Evolutionary conservation across 2,888 invertebrate genomes (phyloP), one percentile per base, ranked within the genome.

Genomic region (Orthonevra nobilis): DNA sequence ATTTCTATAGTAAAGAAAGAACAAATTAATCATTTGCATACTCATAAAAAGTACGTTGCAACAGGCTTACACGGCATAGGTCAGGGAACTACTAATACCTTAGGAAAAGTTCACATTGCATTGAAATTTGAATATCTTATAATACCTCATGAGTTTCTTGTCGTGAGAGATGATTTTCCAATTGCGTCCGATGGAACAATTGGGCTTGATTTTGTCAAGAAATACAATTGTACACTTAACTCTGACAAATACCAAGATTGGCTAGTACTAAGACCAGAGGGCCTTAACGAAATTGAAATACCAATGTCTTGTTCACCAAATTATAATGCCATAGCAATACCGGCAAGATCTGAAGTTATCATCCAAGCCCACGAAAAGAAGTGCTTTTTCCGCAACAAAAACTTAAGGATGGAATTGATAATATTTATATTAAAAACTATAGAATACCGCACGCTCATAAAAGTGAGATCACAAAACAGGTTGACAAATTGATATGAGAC

Each of bases 161-260:
- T 19, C 7, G 40, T 40, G 6, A 1, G 19, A 40, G 40, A 7
- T 2, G 32, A 48, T 30, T 48, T 48, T 10, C 28, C 48, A n/a
- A 48, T 48, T 32, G n/a, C 48, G 5, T 10, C 17, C 17, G 17
- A 48, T 48, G 48, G 48, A 32, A 48, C 19, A 28, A 30, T 48
- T 15, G n/a, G 48, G 15, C 10, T 32, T 3, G 17, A 48, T 1
- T 32, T 42, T 32, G 10, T 32, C 1, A 32, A 10, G 2, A 10
- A 2, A 10, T 32, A 32, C n/a, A 32, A 10, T 32, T 42, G 23
- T 6, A 23, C 23, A 9, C 6, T 42, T 23, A 6, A 42, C 23
- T 42, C 20, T 10, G 20, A 42, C 6, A 6, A 23, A 6, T 1
- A 6, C 23, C 42, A 23, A 10, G 23, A 42, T 12, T 42, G 42